Evolutionary conservation across 2,888 invertebrate genomes (phyloP), one percentile per base, ranked within the genome.

Genomic region (Malthinus flaveolus): DNA sequence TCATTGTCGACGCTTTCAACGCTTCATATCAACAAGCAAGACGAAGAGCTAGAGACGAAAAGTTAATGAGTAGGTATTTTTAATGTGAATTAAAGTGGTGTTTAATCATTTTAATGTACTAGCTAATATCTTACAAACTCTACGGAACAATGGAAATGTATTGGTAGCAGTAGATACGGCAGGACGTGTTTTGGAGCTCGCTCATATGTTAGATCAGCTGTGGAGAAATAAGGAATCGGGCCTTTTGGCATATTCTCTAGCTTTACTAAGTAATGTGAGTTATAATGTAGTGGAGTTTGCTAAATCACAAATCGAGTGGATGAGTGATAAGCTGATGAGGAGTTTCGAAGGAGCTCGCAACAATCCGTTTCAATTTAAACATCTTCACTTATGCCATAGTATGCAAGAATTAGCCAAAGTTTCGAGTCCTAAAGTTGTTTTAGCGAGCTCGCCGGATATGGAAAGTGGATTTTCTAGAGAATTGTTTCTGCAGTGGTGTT

Each of bases 211-310:
- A 72, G 95, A 96, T 74, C 95, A 95, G 73, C 79, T 96, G 7
- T 96, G 96, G 96, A 83, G 93, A 50, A 96, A 95, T 75, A 93
- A 93, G 75, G 97, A 97, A 74, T 97, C 97, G 0, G 98, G 98
- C 0, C 82, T 99, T 3, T 87, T 95, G 60, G 93, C 96, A 0
- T 99, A 98, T 78, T 95, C 96, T 0, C 79, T 99, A 48, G 94
- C 96, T 0, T 81, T 99, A 53, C 81, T 99, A 1, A 98, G 94
- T 69, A 97, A 98, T 75, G 97, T 99, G 59, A 95, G 96, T 75
- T 98, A 97, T 73, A 98, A 98, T 75, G 98, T 98, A 0, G 93
- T 98, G 1, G 98, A 98, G 78, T 98, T 98, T 79, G 98, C 99
- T 1, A 99, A 98, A 78, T 96, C 96, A 0, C 96, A 91, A 85